Evolutionary conservation across 1,140 invertebrate species (phyloP), one percentile per base, ranked within the genome.

Genomic region (Hylaeus volcanicus): DNA sequence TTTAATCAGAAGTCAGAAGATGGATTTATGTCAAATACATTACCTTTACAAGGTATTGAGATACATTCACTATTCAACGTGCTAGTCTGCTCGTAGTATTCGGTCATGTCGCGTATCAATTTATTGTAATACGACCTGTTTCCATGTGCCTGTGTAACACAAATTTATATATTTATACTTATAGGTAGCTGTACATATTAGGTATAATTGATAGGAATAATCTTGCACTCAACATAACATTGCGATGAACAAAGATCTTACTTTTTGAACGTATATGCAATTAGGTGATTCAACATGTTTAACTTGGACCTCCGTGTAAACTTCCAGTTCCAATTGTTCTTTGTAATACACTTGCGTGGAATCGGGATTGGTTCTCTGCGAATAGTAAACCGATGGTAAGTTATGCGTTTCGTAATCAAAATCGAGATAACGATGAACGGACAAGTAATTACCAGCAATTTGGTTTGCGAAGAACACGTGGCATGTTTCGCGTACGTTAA

Each of bases 181-280:
- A 51, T 45, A 1, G 11, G 4, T 51, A 48, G 5, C 5, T 48
- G 8, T 5, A 5, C 45, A 48, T 8, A 8, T 48, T 48, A 48
- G 58, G 37, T 26, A 37, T 37, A 60, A 56, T 56, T 51, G 39
- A 26, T 26, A 26, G 26, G 26, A 26, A 26, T 26, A 26, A 26
- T 55, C n/a, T 8, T 56, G 12, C 43, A 43, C 41, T 8, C 1
- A 51, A 41, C 48, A 48, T 48, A 8, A 48, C 55, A 11, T 41
- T 48, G 45, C 9, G 14, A 74, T 6, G 15, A 66, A 72, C 64
- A 51, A 64, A 3, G 5, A 64, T 60, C 15, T 74, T 88, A 93
- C 91, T 81, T 92, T 90, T 75, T 91, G 87, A 2, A 94, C 89
- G 72, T 92, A 94, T 82, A 94, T 91, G 53, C 72, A 77, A 12